A percentile compares a stretch with the other conserved stretches of the same genome.
phyloP scores from a whole-genome alignment of 2,888 invertebrate species.

The Mystacides longicornis region DNA sequence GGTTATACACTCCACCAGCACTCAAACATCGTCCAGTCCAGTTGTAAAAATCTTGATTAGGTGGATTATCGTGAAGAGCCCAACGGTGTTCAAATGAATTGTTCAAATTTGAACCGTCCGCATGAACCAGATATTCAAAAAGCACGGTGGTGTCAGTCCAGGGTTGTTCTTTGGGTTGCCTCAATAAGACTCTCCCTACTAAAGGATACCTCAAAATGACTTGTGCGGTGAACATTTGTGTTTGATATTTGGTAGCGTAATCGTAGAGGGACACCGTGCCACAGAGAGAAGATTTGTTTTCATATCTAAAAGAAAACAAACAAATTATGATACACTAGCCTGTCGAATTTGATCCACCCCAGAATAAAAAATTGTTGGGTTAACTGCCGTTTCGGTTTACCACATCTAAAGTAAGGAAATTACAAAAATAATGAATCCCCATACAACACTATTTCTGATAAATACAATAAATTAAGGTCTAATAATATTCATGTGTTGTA shows the following conservation, averaged over 20 bases:
- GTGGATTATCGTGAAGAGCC: slow-evolving; percentile 72
- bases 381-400: no score
- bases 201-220: slow-evolving; percentile 81
- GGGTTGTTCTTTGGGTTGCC: slow-evolving; percentile 72
- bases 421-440: no score
- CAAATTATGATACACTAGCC: neutral
- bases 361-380: no score
- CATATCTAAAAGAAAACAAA: slow-evolving; percentile 38
- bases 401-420: no score
- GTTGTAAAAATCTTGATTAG: slow-evolving; percentile 83
- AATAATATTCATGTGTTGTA: no score
- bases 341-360: no score
- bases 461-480: no score
- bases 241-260: slow-evolving; percentile 57
- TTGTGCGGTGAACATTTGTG: slow-evolving; percentile 68
- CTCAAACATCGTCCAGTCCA: slow-evolving; percentile 82
- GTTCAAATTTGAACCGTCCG: slow-evolving; percentile 73
- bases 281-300: slow-evolving; percentile 40
- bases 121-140: slow-evolving; percentile 77
- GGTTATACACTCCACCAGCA: slow-evolving; percentile 70
- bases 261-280: slow-evolving; percentile 54
- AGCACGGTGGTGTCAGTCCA: slow-evolving; percentile 81
- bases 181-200: slow-evolving; percentile 74
- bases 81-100: slow-evolving; percentile 71
- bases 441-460: no score